Base-by-base conservation (phyloP, 2,113 vertebrate genomes). In the Hippolais icterina region DNA sequence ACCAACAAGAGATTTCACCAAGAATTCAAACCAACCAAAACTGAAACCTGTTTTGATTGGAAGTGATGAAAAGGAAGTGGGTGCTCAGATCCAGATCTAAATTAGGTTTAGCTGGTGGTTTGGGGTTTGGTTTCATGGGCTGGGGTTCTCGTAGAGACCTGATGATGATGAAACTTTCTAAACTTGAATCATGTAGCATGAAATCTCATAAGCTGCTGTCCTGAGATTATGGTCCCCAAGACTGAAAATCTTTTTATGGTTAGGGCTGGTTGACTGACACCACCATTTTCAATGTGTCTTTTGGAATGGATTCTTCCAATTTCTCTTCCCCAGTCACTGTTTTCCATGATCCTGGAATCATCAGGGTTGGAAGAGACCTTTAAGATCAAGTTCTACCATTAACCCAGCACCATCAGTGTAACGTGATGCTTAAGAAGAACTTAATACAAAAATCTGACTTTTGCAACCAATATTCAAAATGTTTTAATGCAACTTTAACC, bases 51-150 rank as follows among this genome's bases (percentile, higher is more conserved):
- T 89, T 97, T 93, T 94, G 76, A 56, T 92, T 95, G 85, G 88
- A 96, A 96, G 88, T 18, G 52, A 64, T 47, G 79, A 88, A 88
- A 74, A 94, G 96, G 94, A 97, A 96, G 94, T 90, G 92, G 76
- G n/a, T 74, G 52, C 81, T 94, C 59, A 93, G 85, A 93, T 90
- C 16, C 68, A 95, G 88, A 96, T 93, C 75, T 95, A 94, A 95
- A 90, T 93, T 75, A 81, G 56, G 72, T 77, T 95, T 75, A 77
- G 64, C 56, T 2, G 0, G 87, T 2, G 54, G 87, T 96, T 93
- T 96, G 93, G 87, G 82, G 74, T 93, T 95, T 95, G 76, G 76
- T 90, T 92, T 93, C 92, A 60, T 68, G 47, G 44, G 79, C 25
- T 83, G 46, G 68, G 22, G 59, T 75, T 95, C 85, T 93, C 12